phyloP scores from a whole-genome alignment of 2,113 vertebrate genomes.

The Phylloscopus trochiloides region DNA sequence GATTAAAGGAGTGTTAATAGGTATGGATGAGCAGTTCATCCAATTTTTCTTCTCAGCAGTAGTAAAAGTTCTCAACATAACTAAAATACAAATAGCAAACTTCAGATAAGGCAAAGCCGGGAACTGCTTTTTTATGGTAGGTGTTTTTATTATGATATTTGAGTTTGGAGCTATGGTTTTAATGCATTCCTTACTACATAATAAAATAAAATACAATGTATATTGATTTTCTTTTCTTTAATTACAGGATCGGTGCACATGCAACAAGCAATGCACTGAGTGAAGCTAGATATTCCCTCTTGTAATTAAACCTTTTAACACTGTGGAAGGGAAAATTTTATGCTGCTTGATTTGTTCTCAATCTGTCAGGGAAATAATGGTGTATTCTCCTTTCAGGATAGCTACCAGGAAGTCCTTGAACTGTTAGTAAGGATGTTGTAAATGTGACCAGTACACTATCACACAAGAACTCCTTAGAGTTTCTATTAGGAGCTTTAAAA shows the following conservation, averaged over 20 bases:
- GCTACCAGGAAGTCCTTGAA: not conserved
- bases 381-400: not conserved
- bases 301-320: not conserved
- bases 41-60: not conserved
- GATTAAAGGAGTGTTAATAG: not conserved
- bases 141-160: not conserved
- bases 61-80: not conserved
- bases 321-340: not conserved
- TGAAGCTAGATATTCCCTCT: not conserved
- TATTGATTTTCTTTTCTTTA: not conserved
- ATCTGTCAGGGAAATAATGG: not conserved
- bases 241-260: not conserved
- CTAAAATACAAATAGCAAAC: not conserved
- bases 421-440: not conserved
- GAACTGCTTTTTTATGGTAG: not conserved
- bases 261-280: not conserved
- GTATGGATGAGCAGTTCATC: not conserved
- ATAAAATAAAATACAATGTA: conserved; percentile 32
- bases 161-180: not conserved
- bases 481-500: not conserved
- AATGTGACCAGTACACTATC: not conserved
- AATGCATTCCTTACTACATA: not conserved
- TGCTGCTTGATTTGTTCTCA: not conserved
- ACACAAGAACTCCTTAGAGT: not conserved
- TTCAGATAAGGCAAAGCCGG: not conserved